phyloP scores from a whole-genome alignment of 1,140 invertebrate genomes.

The Periplaneta americana region DNA sequence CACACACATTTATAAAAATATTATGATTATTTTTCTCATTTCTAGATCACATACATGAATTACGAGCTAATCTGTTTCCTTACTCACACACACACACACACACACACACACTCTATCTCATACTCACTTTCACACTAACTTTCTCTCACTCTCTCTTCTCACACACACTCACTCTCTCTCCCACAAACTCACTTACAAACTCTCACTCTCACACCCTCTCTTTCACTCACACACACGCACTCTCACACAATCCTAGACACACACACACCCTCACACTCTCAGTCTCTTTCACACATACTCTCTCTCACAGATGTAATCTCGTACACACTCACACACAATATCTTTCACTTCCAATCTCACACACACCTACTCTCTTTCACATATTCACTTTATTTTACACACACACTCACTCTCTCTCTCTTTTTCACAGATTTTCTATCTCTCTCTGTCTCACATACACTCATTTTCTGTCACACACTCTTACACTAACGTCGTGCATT shows the following conservation, averaged over 20 bases:
- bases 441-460: constrained; percentile 4
- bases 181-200: neutral
- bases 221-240: constrained; percentile 10
- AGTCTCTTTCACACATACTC: constrained; percentile 1
- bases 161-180: neutral
- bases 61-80: no score
- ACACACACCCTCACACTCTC: constrained; percentile 3
- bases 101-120: neutral
- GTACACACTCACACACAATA: neutral
- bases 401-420: constrained; percentile 4
- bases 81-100: neutral
- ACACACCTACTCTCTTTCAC: constrained; percentile 4
- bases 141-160: neutral
- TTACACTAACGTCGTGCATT: no score
- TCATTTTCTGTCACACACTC: neutral
- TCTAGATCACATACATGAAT: no score
- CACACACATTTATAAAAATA: no score
- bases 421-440: neutral
- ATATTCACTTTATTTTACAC: neutral
- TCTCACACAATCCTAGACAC: neutral
- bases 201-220: neutral
- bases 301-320: neutral
- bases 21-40: no score
- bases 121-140: neutral
- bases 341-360: neutral